A percentile compares a stretch with the other conserved stretches of the same genome.
Evolutionary conservation across 2,888 invertebrate genomes (phyloP).

Genomic region (Drosophila meridiana): DNA sequence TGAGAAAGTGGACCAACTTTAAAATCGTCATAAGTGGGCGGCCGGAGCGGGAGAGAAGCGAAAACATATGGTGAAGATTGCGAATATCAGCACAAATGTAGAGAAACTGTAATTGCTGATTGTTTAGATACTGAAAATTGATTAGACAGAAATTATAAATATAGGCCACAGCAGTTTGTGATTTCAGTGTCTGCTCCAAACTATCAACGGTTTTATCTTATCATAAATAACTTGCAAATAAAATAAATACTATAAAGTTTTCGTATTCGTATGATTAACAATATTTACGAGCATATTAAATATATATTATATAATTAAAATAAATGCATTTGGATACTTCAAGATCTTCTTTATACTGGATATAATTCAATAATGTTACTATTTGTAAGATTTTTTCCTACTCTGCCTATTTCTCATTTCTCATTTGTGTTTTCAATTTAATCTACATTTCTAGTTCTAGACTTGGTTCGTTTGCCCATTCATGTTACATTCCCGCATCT

Average conservation of each 20-base stretch:
- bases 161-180: background rate
- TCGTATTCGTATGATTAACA: background rate
- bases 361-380: background rate
- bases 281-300: background rate
- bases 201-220: background rate
- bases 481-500: background rate
- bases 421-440: background rate
- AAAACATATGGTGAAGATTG: slow-evolving; percentile 1
- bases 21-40: background rate
- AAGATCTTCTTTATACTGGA: background rate
- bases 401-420: background rate
- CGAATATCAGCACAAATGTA: background rate
- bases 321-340: background rate
- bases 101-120: background rate
- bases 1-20: slow-evolving; percentile 37
- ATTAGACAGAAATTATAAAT: background rate
- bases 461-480: background rate
- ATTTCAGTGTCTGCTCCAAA: background rate
- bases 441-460: background rate
- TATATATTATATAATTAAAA: background rate
- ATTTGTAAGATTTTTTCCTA: no score
- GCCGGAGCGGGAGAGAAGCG: background rate
- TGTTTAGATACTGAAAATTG: background rate
- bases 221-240: background rate
- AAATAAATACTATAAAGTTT: background rate